phyloP scores from a whole-genome alignment of 2,797 vertebrate genomes.

The Ctenopoma kingsleyae region DNA sequence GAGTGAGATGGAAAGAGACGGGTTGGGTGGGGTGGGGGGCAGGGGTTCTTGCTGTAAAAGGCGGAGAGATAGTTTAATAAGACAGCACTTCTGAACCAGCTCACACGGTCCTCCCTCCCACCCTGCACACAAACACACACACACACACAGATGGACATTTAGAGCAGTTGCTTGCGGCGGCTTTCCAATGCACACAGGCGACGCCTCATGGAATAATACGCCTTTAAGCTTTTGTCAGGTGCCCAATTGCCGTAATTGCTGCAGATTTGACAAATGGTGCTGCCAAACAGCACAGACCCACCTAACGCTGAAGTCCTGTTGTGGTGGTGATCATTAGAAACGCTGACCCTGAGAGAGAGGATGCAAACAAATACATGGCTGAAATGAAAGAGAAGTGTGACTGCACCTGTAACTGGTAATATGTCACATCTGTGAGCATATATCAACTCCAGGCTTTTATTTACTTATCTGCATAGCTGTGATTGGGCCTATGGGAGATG shows the following conservation, averaged over 20 bases:
- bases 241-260: conserved; percentile 52
- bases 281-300: conserved; percentile 47
- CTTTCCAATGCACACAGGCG: conserved; percentile 54
- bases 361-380: conserved; percentile 33
- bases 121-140: conserved; percentile 22
- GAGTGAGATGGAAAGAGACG: conserved; percentile 70
- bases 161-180: conserved; percentile 52
- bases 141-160: conserved; percentile 54
- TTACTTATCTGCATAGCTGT: conserved; percentile 38
- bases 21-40: conserved; percentile 22
- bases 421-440: conserved; percentile 41
- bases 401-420: conserved; percentile 47
- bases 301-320: conserved; percentile 35
- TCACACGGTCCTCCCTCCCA: conserved; percentile 10
- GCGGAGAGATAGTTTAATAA: conserved; percentile 79
- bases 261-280: conserved; percentile 66
- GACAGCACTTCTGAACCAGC: conserved; percentile 61
- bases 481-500: conserved; percentile 35
- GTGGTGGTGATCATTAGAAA: conserved; percentile 45
- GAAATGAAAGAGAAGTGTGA: conserved; percentile 44
- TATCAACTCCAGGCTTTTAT: conserved; percentile 27
- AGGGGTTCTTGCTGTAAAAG: conserved; percentile 66
- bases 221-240: conserved; percentile 74
- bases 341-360: conserved; percentile 46
- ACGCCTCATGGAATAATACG: conserved; percentile 59